Base-by-base conservation (phyloP, 2,888 invertebrate genomes). In the Apoda limacodes region DNA sequence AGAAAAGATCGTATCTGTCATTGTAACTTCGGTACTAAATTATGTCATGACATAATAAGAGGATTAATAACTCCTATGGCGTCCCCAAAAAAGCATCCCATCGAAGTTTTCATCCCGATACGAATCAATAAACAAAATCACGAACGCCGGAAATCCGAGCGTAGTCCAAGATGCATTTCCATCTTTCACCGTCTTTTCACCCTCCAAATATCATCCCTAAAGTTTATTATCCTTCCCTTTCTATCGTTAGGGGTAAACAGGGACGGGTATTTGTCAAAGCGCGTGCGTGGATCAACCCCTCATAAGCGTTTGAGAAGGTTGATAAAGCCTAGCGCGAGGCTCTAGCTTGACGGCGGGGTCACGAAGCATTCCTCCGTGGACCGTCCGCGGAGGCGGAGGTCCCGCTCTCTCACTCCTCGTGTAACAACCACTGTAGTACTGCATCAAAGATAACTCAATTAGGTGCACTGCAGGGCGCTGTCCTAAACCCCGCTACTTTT, bases 91-190 rank as follows among this genome's bases (percentile, higher is more conserved):
- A 60, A 54, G 52, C 39, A 40, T 36, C 52, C 50, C 52, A 56
- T 51, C 48, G 52, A 59, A 58, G 53, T 50, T 55, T 56, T 59
- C 43, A 48, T 37, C 45, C 46, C 60, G 64, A 67, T 65, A 62
- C 66, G 65, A 78, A 78, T 78, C 78, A 75, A 80, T 80, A 78
- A 78, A 72, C 72, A 72, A 76, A 75, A 76, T 80, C 76, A 72
- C 69, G 55, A 67, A 65, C 72, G 59, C 66, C 72, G 78, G 78
- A 80, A 76, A 78, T 76, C 76, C 75, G 76, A 74, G 68, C 74
- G 59, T 59, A 69, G 68, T 71, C 64, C 66, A 66, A 75, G 74
- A 78, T 80, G 78, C 76, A 80, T 74, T 78, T 76, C 76, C 76
- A 76, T 75, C 74, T 72, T 74, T 70, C 74, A 69, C 62, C 69